Conservation (phyloP, 2,888 invertebrate genomes). For the Germaria angustata region DNA sequence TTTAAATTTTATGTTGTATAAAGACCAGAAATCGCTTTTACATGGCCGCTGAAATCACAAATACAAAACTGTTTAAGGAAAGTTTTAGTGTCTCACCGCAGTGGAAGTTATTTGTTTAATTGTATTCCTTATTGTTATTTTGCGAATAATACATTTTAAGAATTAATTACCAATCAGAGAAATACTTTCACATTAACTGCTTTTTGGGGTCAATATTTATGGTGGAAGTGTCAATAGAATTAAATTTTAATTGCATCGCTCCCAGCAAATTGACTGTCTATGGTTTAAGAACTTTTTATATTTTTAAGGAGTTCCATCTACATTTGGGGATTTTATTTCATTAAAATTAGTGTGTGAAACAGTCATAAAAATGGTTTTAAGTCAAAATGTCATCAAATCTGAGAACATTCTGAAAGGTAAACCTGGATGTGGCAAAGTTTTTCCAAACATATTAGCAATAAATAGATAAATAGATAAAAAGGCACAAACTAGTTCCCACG, state of each 20-base stretch:
- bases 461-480: constrained; percentile 28
- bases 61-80: not conserved
- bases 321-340: constrained; percentile 8
- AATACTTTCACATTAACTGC: not conserved
- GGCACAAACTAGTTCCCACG: constrained; percentile 27
- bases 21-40: no score
- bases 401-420: not conserved
- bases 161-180: no score
- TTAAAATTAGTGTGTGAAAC: not conserved
- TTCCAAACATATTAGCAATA: not conserved
- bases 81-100: no score
- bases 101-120: no score
- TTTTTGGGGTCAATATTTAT: not conserved
- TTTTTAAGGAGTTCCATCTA: constrained; percentile 56
- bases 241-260: not conserved
- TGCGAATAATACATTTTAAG: no score
- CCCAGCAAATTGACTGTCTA: constrained; percentile 23
- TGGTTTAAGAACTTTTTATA: constrained; percentile 28
- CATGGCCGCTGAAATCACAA: not conserved
- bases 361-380: not conserved
- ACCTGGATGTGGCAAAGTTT: not conserved
- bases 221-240: not conserved
- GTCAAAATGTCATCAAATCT: not conserved
- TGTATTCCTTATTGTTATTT: no score
- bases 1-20: no score